These are phyloP conservation scores for Sebastes vulpes DNA, from an alignment of 2,797 vertebrate genomes.

Conservation along the genomic window DNA sequence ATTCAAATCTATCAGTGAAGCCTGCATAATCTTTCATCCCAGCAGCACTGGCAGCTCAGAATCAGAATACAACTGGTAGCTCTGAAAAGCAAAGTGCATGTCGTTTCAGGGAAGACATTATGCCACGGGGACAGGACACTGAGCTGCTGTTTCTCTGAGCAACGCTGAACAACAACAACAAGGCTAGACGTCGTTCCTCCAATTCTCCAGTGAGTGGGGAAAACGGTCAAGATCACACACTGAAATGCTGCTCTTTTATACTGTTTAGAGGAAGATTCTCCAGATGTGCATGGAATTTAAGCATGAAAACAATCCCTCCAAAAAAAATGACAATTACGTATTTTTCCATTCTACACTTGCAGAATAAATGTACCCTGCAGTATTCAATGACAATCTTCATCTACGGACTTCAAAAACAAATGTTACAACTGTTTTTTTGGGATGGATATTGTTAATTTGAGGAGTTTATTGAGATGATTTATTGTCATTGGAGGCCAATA, in stretches of 20 bases:
- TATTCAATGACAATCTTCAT: background rate
- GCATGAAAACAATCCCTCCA: background rate
- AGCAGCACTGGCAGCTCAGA: constrained; percentile 19
- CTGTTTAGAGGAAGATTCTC: background rate
- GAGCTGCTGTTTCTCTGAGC: constrained; percentile 24
- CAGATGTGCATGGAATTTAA: background rate
- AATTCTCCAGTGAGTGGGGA: background rate
- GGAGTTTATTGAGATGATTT: background rate
- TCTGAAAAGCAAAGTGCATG: constrained; percentile 44
- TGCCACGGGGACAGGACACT: constrained; percentile 18
- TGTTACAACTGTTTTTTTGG: background rate
- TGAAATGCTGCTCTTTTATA: background rate
- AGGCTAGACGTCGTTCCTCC: background rate
- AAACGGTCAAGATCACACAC: background rate
- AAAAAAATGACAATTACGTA: background rate
- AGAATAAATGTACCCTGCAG: background rate
- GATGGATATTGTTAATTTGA: background rate
- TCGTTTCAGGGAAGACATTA: constrained; percentile 35
- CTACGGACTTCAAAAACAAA: background rate
- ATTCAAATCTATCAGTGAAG: constrained; percentile 42
- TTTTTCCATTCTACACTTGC: background rate
- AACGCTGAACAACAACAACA: constrained; percentile 16
- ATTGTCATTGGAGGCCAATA: too few relatives aligned
- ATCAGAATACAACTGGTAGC: constrained; percentile 38
- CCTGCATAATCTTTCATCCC: constrained; percentile 58